A percentile compares a stretch with the other conserved stretches of the same genome.
Evolutionary conservation across 2,797 vertebrate species (phyloP).

Genomic region (Rachycentron canadum): DNA sequence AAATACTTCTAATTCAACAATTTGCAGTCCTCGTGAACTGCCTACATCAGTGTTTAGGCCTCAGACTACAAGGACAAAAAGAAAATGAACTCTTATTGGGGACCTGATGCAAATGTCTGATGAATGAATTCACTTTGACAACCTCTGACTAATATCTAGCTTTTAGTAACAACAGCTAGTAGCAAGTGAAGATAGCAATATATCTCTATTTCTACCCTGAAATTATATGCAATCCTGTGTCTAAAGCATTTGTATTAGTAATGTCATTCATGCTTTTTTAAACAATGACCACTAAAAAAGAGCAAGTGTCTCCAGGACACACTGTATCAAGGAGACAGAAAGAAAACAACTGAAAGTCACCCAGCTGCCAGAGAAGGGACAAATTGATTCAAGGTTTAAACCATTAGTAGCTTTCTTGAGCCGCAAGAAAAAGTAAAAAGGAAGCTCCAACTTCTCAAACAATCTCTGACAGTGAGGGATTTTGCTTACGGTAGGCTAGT

Average conservation of each 20-base stretch:
- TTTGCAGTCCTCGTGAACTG: not conserved
- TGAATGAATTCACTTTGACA: conserved; percentile 40
- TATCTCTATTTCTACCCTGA: conserved; percentile 8
- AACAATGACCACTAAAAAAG: not conserved
- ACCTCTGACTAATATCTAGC: conserved; percentile 25
- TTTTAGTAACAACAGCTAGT: conserved; percentile 34
- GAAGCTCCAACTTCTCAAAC: conserved; percentile 14
- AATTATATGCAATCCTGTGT: not conserved
- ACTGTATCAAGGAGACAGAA: conserved; percentile 29
- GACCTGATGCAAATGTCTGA: conserved; percentile 17
- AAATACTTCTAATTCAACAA: not conserved
- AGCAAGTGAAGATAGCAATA: conserved; percentile 7
- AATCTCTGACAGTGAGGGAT: conserved; percentile 28
- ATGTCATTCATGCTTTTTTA: not conserved
- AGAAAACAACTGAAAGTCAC: conserved; percentile 26
- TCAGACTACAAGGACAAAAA: conserved; percentile 29
- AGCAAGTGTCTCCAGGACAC: conserved; percentile 14
- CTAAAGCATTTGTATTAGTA: conserved; percentile 1
- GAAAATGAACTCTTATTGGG: conserved; percentile 19
- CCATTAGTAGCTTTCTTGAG: conserved; percentile 19
- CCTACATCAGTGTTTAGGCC: not conserved
- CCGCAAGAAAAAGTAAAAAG: conserved; percentile 42
- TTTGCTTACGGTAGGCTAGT: conserved; percentile 30
- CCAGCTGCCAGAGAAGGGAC: conserved; percentile 21
- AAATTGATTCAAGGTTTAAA: conserved; percentile 45